Percentiles rank a stretch among this genome's conserved stretches.
These are phyloP conservation scores for Protodeltote pygarga DNA, from an alignment of 2,888 invertebrate genomes.

Conservation along the genomic window DNA sequence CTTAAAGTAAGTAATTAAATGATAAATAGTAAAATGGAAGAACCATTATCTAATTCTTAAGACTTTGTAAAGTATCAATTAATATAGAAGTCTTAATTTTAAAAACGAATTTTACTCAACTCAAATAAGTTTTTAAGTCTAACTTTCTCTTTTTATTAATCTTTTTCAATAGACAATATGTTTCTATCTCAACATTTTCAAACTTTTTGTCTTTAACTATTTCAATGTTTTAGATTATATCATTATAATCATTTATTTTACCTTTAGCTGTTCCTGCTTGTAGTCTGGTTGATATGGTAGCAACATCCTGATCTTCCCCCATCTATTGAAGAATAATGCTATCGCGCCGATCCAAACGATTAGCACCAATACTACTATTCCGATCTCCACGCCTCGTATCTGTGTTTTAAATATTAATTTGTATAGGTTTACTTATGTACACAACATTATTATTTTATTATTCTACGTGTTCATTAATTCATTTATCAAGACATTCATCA, in stretches of 20 bases:
- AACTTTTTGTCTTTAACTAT: conserved; percentile 15
- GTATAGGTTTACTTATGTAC: too few relatives aligned
- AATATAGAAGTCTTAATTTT: neutral
- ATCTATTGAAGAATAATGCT: conserved; percentile 94
- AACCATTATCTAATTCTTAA: neutral
- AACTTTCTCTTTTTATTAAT: neutral
- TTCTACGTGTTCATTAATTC: too few relatives aligned
- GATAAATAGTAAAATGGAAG: neutral
- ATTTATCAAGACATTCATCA: too few relatives aligned
- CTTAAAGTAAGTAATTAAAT: neutral
- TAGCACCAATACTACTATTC: conserved; percentile 93
- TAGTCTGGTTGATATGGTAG: conserved; percentile 97
- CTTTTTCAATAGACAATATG: neutral
- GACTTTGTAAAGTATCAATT: neutral
- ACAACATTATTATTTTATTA: too few relatives aligned
- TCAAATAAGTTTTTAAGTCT: neutral
- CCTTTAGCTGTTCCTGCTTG: conserved; percentile 94
- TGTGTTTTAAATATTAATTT: conserved; percentile 63
- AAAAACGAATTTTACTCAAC: neutral
- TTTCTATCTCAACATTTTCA: conserved; percentile 13
- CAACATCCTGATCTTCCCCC: conserved; percentile 96
- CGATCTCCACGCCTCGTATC: conserved; percentile 96
- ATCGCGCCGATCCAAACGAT: conserved; percentile 96
- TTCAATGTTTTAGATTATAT: neutral
- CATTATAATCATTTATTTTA: conserved; percentile 39